phyloP scores from a whole-genome alignment of 1,140 invertebrate species.

The Trigoniulus corallinus region DNA sequence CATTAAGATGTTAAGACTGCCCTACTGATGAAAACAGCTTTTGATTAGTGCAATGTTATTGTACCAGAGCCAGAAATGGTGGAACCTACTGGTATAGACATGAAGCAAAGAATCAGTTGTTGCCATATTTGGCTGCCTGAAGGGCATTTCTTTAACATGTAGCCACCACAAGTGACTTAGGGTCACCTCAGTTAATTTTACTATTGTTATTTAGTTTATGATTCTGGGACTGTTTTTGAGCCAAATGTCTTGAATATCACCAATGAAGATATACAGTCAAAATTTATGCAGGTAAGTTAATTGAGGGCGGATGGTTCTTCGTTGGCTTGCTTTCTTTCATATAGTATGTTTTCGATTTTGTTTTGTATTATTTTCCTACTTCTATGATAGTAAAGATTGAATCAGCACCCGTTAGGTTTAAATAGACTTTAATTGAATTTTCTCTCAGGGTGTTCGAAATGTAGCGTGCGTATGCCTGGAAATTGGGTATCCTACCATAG shows the following conservation, averaged over 20 bases:
- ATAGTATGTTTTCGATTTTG: neutral
- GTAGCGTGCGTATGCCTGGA: conserved; percentile 83
- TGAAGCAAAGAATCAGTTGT: too few species aligned
- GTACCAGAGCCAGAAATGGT: conserved; percentile 17
- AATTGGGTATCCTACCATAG: conserved; percentile 90
- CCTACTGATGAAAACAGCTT: too few species aligned
- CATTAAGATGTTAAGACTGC: too few species aligned
- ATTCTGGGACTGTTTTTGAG: conserved; percentile 93
- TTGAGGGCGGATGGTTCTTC: neutral
- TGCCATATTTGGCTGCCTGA: too few species aligned
- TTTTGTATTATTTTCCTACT: too few species aligned
- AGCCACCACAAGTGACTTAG: too few species aligned
- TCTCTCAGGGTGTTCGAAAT: conserved; percentile 62
- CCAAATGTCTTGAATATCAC: conserved; percentile 96
- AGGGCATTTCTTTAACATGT: too few species aligned
- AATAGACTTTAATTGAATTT: conserved; percentile 2
- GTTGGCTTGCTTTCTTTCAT: neutral
- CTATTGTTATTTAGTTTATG: conserved; percentile 52
- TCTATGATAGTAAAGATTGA: too few species aligned
- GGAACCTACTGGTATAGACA: conserved; percentile 15
- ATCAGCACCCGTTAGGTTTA: too few species aligned
- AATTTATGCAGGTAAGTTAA: conserved; percentile 54
- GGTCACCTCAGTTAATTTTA: neutral
- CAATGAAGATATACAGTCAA: conserved; percentile 76
- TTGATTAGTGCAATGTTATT: too few species aligned